Evolutionary conservation across 2,797 vertebrate species (phyloP), one percentile per base, ranked within the genome.

Genomic region (Oreortyx pictus): DNA sequence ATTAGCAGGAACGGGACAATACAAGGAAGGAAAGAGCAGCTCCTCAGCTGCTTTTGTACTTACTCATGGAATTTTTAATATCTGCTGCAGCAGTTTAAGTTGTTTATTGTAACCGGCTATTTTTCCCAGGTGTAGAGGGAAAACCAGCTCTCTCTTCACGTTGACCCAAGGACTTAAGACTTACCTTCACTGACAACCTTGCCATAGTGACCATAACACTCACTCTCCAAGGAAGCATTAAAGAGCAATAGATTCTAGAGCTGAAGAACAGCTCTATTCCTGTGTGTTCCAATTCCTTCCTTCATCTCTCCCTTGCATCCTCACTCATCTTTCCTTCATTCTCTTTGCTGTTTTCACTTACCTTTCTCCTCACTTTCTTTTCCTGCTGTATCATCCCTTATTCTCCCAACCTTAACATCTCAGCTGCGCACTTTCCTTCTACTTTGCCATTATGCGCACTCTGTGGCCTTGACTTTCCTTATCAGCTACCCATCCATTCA

Each of bases 121-220:
- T 86, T 80, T 82, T 92, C 59, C 47, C 50, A 89, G 31, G 59
- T 67, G 62, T 89, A 27, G 43, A 94, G 65, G 37, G 87, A 57
- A 57, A 81, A 57, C 56, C 72, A 56, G 33, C 44, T 86, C 65
- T 90, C 59, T 76, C 77, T 57, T 86, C 78, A 54, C 7, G 68
- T 56, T 89, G 89, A 78, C 83, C 74, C 94, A 83, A 87, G 61
- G 73, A 78, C 72, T 93, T 84, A 39, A 33, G 14, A 97, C 97
- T 97, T 96, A 97, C 97, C 96, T 96, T 94, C 71, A 62, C 13
- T 31, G 52, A 85, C 70, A 93, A 83, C 91, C 57, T 90, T 89
- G 86, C 84, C 65, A 77, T 29, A 9, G 9, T 89, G 94, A 94
- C 93, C 86, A 4, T 86, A 73, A 76, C 91, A 74, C 57, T 94